A percentile compares a stretch with the other conserved stretches of the same genome.
phyloP scores from a whole-genome alignment of 2,888 invertebrate species.

The Ornithoptera alexandrae region DNA sequence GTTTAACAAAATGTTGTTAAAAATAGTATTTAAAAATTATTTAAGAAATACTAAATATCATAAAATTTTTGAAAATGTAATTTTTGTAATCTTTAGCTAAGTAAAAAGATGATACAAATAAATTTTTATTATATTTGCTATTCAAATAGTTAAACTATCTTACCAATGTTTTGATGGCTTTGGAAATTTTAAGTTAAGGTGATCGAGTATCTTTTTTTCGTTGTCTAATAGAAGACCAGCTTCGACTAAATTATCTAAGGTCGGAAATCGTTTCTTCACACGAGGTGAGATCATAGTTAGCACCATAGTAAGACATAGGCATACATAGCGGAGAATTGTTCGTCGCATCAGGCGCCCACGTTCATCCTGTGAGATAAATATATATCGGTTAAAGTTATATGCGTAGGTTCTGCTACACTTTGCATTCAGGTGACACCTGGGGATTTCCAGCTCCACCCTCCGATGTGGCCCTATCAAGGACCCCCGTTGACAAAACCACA shows the following conservation, averaged over 20 bases:
- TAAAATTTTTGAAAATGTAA: too few relatives aligned
- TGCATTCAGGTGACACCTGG: too few relatives aligned
- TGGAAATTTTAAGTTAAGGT: slow-evolving; percentile 89
- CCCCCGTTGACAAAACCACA: too few relatives aligned
- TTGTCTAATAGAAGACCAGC: slow-evolving; percentile 90
- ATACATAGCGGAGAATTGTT: slow-evolving; percentile 90
- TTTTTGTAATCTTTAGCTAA: not conserved
- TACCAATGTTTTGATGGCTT: slow-evolving; percentile 93
- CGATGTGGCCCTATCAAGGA: too few relatives aligned
- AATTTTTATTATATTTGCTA: not conserved
- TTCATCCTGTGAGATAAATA: slow-evolving; percentile 81
- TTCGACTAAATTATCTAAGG: slow-evolving; percentile 89
- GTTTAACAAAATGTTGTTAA: not conserved
- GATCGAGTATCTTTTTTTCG: slow-evolving; percentile 88
- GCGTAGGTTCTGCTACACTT: not conserved
- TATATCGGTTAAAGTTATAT: not conserved
- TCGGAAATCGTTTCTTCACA: slow-evolving; percentile 94
- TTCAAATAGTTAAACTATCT: slow-evolving; percentile 33
- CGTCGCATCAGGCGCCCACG: slow-evolving; percentile 90
- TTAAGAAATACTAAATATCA: not conserved
- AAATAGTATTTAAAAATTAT: not conserved
- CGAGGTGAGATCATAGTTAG: slow-evolving; percentile 91
- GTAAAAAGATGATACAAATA: not conserved
- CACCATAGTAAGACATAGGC: slow-evolving; percentile 92
- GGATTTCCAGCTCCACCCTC: too few relatives aligned